Evolutionary conservation across 2,888 invertebrate genomes (phyloP), one percentile per base, ranked within the genome.

Genomic region (Ormyrus rosae): DNA sequence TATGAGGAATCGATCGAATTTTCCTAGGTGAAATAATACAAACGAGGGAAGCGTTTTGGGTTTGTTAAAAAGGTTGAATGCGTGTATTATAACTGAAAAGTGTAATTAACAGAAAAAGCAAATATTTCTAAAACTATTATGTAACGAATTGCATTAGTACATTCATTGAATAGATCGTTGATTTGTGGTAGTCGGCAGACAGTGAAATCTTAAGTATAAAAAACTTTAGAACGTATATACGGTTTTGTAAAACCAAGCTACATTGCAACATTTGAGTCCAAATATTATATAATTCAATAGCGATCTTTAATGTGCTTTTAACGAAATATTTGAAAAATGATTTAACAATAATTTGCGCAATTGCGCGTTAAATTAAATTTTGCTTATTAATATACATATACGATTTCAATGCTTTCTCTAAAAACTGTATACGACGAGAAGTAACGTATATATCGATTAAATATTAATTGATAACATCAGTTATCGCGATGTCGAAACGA

Each of bases 151-250:
- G 19, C 58, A 60, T 60, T 13, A 13, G 19, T 19, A 19, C 19
- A 19, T 19, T 19, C 19, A 19, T n/a, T 5, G 58, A n/a, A 1
- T 8, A 8, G 13, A 13, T 60, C 19, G 19, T 13, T 60, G 1
- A 60, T 60, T 8, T 60, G 58, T 56, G 19, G 8, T 60, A 13
- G 19, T 46, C 48, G 56, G 19, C 19, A 19, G 13, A 7, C 45
- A n/a, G 65, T n/a, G 13, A 65, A 65, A 50, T 65, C n/a, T n/a
- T 9, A 45, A 6, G n/a, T 69, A 46, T 13, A 69, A 56, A 69
- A 68, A 69, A 69, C 34, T 46, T 8, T 55, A 45, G 56, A 69
- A 45, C 13, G 69, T 46, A 51, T 11, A 34, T 9, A 34, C 10
- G 13, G 19, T 34, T 45, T 68, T 34, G 5, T 34, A 68, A 19